These are phyloP conservation scores for Perodicticus potto DNA, from an alignment of 2,797 vertebrate species.

Conservation along the genomic window DNA sequence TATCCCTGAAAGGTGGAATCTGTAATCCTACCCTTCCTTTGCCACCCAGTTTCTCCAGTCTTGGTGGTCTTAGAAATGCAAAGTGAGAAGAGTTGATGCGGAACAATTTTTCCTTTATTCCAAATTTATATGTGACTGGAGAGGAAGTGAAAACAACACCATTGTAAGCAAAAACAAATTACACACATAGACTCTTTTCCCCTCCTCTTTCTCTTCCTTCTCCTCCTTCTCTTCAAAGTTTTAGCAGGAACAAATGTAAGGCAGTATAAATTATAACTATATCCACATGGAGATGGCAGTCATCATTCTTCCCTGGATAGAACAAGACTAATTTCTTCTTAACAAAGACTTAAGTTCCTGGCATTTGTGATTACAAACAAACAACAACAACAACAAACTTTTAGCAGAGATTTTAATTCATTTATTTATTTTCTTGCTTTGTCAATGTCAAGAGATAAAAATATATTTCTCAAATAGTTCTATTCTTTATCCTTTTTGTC, in stretches of 20 bases:
- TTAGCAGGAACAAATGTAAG: background rate
- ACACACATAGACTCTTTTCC: background rate
- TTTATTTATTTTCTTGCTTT: slow-evolving; percentile 38
- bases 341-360: background rate
- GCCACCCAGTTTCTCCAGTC: background rate
- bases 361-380: background rate
- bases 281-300: background rate
- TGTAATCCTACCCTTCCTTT: background rate
- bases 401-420: background rate
- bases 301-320: background rate
- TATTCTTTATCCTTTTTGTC: background rate
- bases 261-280: background rate
- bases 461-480: background rate
- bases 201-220: background rate
- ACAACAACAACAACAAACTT: background rate
- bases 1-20: background rate
- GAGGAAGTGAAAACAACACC: background rate
- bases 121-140: background rate
- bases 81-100: background rate
- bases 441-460: slow-evolving; percentile 33
- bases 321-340: background rate
- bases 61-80: background rate
- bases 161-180: background rate
- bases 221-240: background rate
- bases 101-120: background rate